Evolutionary conservation across 2,888 invertebrate genomes (phyloP).

Genomic region (Blomia tropicalis): DNA sequence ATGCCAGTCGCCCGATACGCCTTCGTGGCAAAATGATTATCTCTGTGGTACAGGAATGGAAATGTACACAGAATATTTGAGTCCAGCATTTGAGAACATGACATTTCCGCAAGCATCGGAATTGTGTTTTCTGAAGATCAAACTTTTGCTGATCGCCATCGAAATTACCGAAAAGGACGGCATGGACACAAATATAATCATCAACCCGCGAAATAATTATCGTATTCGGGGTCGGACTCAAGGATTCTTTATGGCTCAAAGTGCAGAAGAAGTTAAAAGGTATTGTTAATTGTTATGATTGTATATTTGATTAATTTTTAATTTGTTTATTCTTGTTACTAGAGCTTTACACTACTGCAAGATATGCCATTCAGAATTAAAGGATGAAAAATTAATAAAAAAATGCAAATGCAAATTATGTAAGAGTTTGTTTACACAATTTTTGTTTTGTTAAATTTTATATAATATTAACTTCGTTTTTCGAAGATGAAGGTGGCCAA

Average conservation of each 20-base stretch:
- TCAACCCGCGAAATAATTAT: slow-evolving; percentile 76
- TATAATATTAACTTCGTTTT: neutral
- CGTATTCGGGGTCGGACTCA: slow-evolving; percentile 96
- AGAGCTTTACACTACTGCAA: slow-evolving; percentile 99
- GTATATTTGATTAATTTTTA: neutral
- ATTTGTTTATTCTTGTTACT: slow-evolving; percentile 30
- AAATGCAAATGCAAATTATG: slow-evolving; percentile 99
- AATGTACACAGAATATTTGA: slow-evolving; percentile 99
- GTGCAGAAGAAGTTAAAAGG: slow-evolving; percentile 99
- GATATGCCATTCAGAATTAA: slow-evolving; percentile 93
- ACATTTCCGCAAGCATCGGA: slow-evolving; percentile 99
- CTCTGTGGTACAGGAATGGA: slow-evolving; percentile 99
- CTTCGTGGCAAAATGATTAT: slow-evolving; percentile 99
- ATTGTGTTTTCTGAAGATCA: slow-evolving; percentile 96
- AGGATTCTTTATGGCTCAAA: slow-evolving; percentile 99
- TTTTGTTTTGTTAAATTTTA: neutral
- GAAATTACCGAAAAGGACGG: slow-evolving; percentile 76
- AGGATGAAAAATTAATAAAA: slow-evolving; percentile 94
- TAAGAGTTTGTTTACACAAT: slow-evolving; percentile 60
- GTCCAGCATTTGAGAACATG: slow-evolving; percentile 98
- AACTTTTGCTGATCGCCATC: slow-evolving; percentile 84
- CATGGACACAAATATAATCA: slow-evolving; percentile 87
- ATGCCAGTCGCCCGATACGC: slow-evolving; percentile 46
- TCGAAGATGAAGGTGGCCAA: neutral
- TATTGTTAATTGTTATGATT: slow-evolving; percentile 37